These are phyloP conservation scores for Sebastes nivosus DNA, from an alignment of 2,797 vertebrate genomes.

Conservation along the genomic window DNA sequence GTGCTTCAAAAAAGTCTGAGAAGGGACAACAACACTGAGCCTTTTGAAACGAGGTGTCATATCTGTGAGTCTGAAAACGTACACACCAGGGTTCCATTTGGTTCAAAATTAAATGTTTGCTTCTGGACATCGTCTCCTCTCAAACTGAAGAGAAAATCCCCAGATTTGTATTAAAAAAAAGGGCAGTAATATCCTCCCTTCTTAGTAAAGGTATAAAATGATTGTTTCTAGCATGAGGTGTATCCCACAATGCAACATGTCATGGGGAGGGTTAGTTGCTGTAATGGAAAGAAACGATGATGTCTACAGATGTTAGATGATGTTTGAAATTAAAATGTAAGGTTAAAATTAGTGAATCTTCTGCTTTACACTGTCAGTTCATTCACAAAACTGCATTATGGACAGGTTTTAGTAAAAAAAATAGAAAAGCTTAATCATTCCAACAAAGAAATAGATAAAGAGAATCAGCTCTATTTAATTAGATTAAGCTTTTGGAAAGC, in stretches of 20 bases:
- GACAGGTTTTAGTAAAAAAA: neutral
- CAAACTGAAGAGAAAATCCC: neutral
- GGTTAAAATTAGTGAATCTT: neutral
- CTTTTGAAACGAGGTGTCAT: neutral
- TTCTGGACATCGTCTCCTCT: neutral
- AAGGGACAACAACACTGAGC: neutral
- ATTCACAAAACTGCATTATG: neutral
- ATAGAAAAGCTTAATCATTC: neutral
- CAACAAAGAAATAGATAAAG: neutral
- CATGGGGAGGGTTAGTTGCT: neutral
- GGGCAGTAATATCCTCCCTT: neutral
- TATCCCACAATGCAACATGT: neutral
- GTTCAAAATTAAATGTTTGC: neutral
- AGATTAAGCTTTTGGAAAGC: too few species aligned
- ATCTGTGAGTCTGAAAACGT: neutral
- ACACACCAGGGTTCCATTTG: neutral
- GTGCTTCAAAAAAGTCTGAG: neutral
- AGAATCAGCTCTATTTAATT: neutral
- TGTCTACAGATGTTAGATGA: neutral
- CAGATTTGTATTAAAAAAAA: neutral
- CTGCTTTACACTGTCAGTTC: neutral
- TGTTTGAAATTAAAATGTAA: neutral
- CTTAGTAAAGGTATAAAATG: neutral
- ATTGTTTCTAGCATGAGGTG: neutral
- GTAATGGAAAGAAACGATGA: neutral